Evolutionary conservation across 2,888 invertebrate genomes (phyloP).

Genomic region (Archips xylosteana): DNA sequence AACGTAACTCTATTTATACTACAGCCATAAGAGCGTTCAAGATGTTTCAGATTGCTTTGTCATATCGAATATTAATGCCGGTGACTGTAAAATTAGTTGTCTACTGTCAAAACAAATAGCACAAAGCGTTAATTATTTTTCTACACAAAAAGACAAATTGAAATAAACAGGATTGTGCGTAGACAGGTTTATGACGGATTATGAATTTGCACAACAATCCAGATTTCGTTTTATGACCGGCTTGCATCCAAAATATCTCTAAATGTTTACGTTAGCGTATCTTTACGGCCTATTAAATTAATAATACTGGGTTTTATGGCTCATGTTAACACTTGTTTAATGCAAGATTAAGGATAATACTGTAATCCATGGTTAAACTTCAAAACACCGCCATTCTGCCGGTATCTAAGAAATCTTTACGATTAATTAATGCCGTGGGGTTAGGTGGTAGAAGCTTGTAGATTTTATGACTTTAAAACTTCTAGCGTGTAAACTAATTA

Average conservation of each 20-base stretch:
- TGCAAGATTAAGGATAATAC: slow-evolving; percentile 36
- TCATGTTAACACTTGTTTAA: slow-evolving; percentile 39
- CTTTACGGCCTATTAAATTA: slow-evolving; percentile 38
- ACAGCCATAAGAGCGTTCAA: too few relatives aligned
- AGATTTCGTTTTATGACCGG: slow-evolving; percentile 23
- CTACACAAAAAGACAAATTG: neutral
- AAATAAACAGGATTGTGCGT: neutral
- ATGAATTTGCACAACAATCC: slow-evolving; percentile 29
- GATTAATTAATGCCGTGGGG: slow-evolving; percentile 20
- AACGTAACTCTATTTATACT: too few relatives aligned
- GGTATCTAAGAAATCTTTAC: slow-evolving; percentile 37
- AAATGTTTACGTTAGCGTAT: slow-evolving; percentile 35
- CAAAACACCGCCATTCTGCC: slow-evolving; percentile 18
- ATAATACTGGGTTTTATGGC: slow-evolving; percentile 25
- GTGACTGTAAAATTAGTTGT: too few relatives aligned
- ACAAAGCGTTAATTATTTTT: neutral
- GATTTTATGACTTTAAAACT: slow-evolving; percentile 32
- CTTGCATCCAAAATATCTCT: slow-evolving; percentile 35
- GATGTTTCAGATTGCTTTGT: too few relatives aligned
- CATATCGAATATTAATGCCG: too few relatives aligned
- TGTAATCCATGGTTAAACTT: slow-evolving; percentile 21
- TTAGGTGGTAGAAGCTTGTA: slow-evolving; percentile 20
- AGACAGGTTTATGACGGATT: neutral
- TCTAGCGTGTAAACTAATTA: slow-evolving; percentile 27
- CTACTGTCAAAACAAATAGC: too few relatives aligned